A percentile compares a stretch with the other conserved stretches of the same genome.
These are phyloP conservation scores for Recurvirostra avosetta DNA, from an alignment of 2,113 vertebrate genomes.

Conservation along the genomic window DNA sequence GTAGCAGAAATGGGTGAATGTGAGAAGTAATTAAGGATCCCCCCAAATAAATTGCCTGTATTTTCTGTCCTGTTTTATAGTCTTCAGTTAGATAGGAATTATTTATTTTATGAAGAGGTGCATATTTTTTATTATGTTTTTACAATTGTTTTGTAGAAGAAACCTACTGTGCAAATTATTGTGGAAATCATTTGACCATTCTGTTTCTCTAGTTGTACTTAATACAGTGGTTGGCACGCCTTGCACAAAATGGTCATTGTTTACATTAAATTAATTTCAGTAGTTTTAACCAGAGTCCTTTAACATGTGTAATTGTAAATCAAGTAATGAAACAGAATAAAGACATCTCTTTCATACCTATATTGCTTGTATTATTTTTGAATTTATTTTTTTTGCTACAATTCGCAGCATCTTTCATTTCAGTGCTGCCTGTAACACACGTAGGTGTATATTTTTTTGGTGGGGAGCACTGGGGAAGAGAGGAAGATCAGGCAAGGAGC, in stretches of 20 bases:
- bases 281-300: not conserved
- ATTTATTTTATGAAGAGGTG: slow-evolving; percentile 5
- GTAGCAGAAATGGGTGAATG: not conserved
- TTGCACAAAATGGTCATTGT: slow-evolving; percentile 32
- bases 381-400: not conserved
- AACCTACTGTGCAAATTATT: not conserved
- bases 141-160: not conserved
- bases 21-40: not conserved
- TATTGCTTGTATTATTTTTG: not conserved
- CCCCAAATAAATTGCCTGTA: not conserved
- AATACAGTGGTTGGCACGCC: not conserved
- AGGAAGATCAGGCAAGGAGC: not conserved
- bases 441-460: rapidly evolving
- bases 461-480: too few species aligned
- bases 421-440: rapidly evolving
- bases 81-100: not conserved
- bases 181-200: not conserved
- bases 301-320: not conserved
- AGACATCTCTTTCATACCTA: not conserved
- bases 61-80: not conserved
- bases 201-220: not conserved
- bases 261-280: slow-evolving; percentile 38
- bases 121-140: not conserved
- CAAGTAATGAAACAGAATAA: slow-evolving; percentile 33
- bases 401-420: not conserved